Base-by-base conservation (phyloP, 2,113 vertebrate species). In the Talpa occidentalis region DNA sequence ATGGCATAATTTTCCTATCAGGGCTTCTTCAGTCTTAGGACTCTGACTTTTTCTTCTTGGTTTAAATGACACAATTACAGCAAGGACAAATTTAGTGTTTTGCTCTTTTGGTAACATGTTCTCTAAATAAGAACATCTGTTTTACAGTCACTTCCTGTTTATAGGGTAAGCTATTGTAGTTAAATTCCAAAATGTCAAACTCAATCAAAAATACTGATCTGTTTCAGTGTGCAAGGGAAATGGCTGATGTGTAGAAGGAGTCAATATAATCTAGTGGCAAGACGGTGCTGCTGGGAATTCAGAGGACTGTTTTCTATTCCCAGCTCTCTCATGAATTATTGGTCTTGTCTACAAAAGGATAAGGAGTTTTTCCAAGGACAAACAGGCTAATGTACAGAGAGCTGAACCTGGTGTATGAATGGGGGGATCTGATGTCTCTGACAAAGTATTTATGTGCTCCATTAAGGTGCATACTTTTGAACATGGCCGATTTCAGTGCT, bases 181-280 rank as follows among this genome's bases (percentile, higher is more conserved):
- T 97, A 96, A 95, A 97, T 97, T 97, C 97, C 96, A 94, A 97
- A 98, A 98, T 97, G 95, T 94, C 95, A 97, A 79, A 96, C 95
- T 97, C 81, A 97, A 69, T 97, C 88, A 98, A 94, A 96, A 97
- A 97, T 95, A 96, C 80, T 92, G 60, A 96, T 95, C 94, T 56
- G 15, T 42, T 95, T 94, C 90, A 86, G 10, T 87, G 70, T 47
- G 81, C 88, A 44, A 93, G 66, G 26, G 90, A 74, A 97, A 96
- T 52, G 94, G 93, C 35, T 94, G 49, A 91, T 95, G 87, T 96
- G 84, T 67, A 8, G 93, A 79, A 95, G 84, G 81, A 95, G 64
- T 92, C 84, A 85, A 6, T 94, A 84, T 82, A 91, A 96, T 92
- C 94, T 78, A 59, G 56, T 74, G 80, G 92, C 76, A 88, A 66